Conservation (phyloP, 2,888 invertebrate genomes). For the Phalera bucephala region DNA sequence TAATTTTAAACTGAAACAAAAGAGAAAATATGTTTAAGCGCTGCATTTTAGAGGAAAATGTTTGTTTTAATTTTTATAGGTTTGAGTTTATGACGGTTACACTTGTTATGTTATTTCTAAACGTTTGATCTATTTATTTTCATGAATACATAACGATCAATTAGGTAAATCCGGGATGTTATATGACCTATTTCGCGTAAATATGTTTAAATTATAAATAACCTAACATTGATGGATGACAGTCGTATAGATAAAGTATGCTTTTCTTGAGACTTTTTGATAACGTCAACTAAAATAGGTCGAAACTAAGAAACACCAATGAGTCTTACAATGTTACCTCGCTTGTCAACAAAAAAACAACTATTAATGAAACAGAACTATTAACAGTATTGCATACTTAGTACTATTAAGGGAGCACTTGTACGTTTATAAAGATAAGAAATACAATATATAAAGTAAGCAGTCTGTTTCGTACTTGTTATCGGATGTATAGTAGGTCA, state of each 20-base stretch:
- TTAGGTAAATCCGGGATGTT: conserved; percentile 3
- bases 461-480: conserved; percentile 55
- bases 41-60: conserved; percentile 12
- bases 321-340: background rate
- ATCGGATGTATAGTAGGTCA: conserved; percentile 54
- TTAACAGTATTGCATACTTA: conserved; percentile 11
- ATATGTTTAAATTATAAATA: too few relatives aligned
- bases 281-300: conserved; percentile 9
- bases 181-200: background rate
- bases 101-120: conserved; percentile 7
- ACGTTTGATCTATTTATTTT: conserved; percentile 22
- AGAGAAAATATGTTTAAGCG: conserved; percentile 23
- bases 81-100: conserved; percentile 12
- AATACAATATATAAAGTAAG: conserved; percentile 42
- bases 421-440: conserved; percentile 58
- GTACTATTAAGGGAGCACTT: conserved; percentile 56
- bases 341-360: too few relatives aligned
- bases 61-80: conserved; percentile 21
- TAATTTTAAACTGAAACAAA: conserved; percentile 89
- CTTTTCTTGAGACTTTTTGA: conserved; percentile 1
- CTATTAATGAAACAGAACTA: background rate
- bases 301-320: conserved; percentile 2
- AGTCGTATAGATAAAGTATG: background rate
- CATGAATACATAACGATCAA: conserved; percentile 8
- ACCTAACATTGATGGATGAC: too few relatives aligned